phyloP scores from a whole-genome alignment of 2,888 invertebrate genomes.

The Furcula furcula region DNA sequence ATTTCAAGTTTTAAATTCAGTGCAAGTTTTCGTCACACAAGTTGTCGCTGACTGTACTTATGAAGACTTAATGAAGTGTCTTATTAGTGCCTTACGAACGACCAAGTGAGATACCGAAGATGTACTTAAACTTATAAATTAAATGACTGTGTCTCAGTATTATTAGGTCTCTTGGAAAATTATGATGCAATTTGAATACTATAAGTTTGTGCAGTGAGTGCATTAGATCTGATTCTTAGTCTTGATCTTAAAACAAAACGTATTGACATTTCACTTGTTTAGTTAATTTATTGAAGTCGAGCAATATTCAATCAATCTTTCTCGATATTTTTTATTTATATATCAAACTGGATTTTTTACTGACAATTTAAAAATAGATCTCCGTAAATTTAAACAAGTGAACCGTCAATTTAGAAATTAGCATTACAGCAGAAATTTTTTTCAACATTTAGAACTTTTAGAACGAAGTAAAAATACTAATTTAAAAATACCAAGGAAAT shows the following conservation, averaged over 20 bases:
- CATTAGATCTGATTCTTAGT: no score
- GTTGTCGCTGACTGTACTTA: conserved; percentile 30
- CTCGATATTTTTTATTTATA: no score
- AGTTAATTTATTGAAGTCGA: no score
- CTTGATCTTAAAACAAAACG: conserved; percentile 11
- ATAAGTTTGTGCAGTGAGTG: conserved; percentile 40
- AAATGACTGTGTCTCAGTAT: conserved; percentile 31
- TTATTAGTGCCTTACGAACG: conserved; percentile 43
- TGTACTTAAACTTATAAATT: conserved; percentile 32
- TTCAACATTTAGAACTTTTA: no score
- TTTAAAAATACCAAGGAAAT: no score
- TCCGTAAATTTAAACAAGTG: conserved; percentile 16
- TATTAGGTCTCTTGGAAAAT: conserved; percentile 19
- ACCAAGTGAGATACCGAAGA: conserved; percentile 30
- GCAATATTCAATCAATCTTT: no score
- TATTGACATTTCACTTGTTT: conserved; percentile 20
- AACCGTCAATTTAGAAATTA: conserved; percentile 34
- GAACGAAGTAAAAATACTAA: conserved; percentile 40
- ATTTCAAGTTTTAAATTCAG: conserved; percentile 16
- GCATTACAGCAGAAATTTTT: no score
- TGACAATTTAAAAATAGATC: no score
- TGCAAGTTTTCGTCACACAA: conserved; percentile 12
- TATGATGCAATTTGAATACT: conserved; percentile 49
- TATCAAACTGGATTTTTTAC: no score
- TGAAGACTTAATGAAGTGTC: conserved; percentile 40